Conservation (phyloP, 2,113 vertebrate species). For the Anoplopoma fimbria region DNA sequence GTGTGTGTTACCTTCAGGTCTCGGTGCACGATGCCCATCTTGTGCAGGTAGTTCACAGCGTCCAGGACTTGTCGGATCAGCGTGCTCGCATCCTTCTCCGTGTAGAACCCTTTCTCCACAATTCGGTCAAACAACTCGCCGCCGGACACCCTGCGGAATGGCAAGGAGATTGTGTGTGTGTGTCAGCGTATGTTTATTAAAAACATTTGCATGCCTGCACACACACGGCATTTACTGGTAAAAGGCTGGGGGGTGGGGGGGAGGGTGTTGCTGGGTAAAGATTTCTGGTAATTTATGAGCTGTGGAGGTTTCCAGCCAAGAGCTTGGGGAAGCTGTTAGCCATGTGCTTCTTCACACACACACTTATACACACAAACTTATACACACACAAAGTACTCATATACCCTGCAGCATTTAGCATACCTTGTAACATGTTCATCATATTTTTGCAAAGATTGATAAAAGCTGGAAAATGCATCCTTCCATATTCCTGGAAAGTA, state of each 20-base stretch:
- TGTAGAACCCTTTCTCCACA: slow-evolving; percentile 79
- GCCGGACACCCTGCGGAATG: slow-evolving; percentile 67
- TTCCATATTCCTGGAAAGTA: neutral
- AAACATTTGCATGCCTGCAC: neutral
- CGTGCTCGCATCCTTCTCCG: slow-evolving; percentile 77
- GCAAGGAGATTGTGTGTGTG: neutral
- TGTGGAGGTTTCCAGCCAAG: slow-evolving; percentile 43
- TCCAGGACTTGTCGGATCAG: slow-evolving; percentile 77
- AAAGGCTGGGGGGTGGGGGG: slow-evolving; percentile 3
- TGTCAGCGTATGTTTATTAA: slow-evolving; percentile 9
- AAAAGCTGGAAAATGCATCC: slow-evolving; percentile 5
- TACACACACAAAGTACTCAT: neutral
- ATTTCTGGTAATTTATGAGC: slow-evolving; percentile 62
- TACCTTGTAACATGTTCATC: neutral
- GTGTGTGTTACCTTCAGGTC: slow-evolving; percentile 69
- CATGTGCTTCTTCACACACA: slow-evolving; percentile 31
- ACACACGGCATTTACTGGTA: slow-evolving; percentile 13
- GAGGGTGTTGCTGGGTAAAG: neutral
- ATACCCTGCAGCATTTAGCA: neutral
- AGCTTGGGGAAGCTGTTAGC: slow-evolving; percentile 45
- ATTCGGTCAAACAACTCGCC: slow-evolving; percentile 77
- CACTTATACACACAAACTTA: neutral
- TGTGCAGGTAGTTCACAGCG: slow-evolving; percentile 77
- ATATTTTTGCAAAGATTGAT: neutral
- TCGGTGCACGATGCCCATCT: slow-evolving; percentile 75